These are phyloP conservation scores for Pristionchus entomophagus DNA, from an alignment of 2,888 invertebrate genomes.

Conservation along the genomic window DNA sequence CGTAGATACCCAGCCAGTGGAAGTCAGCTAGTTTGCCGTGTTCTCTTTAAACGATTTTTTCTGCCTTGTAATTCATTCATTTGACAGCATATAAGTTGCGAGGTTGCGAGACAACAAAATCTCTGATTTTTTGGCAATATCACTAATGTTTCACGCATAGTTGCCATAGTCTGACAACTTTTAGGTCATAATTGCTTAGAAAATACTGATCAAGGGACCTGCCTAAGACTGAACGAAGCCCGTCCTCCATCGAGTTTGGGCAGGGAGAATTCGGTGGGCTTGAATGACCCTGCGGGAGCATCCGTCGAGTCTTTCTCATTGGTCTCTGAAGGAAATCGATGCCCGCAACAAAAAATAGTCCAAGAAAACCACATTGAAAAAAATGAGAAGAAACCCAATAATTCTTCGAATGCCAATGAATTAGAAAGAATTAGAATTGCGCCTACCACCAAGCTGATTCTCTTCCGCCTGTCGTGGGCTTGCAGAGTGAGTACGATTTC, in stretches of 20 bases:
- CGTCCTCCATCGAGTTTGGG: neutral
- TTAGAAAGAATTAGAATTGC: neutral
- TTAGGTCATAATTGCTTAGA: neutral
- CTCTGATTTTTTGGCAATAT: too few relatives aligned
- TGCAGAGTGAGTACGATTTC: conserved; percentile 35
- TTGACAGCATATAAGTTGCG: neutral
- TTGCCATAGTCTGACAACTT: neutral
- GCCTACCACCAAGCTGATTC: neutral
- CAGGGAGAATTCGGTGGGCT: conserved; percentile 44
- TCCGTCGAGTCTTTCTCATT: neutral
- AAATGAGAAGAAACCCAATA: too few relatives aligned
- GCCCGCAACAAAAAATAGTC: neutral
- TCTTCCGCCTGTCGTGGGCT: neutral
- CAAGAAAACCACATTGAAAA: neutral
- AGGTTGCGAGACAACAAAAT: too few relatives aligned
- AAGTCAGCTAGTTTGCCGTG: conserved; percentile 47
- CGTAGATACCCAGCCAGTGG: conserved; percentile 51
- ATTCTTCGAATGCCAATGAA: neutral
- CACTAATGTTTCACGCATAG: neutral
- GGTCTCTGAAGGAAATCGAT: neutral
- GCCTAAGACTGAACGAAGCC: conserved; percentile 25
- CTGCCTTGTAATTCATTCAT: neutral
- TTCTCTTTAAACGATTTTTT: neutral
- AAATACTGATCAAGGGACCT: neutral
- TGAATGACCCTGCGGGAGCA: neutral